These are phyloP conservation scores for Melolontha melolontha DNA, from an alignment of 2,888 invertebrate genomes.

Conservation along the genomic window DNA sequence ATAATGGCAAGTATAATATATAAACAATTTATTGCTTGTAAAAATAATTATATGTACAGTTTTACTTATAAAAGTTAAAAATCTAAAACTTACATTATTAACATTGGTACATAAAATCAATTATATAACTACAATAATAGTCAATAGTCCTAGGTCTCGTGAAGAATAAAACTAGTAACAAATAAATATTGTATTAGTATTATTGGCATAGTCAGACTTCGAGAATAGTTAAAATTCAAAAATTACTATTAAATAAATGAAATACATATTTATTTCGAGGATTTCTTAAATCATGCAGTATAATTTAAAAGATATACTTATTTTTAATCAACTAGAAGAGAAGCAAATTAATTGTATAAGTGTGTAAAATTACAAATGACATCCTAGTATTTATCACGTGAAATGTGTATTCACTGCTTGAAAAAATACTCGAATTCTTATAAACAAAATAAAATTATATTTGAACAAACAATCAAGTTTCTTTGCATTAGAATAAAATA, in stretches of 20 bases:
- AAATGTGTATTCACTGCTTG: too few species aligned
- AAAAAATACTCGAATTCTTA: too few species aligned
- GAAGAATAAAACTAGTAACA: slow-evolving; percentile 28
- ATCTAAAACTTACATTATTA: slow-evolving; percentile 38
- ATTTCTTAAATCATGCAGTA: background rate
- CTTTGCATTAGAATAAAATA: too few species aligned
- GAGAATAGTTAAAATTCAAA: slow-evolving; percentile 28
- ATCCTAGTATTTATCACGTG: too few species aligned
- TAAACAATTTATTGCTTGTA: slow-evolving; percentile 39
- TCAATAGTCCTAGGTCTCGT: slow-evolving; percentile 1
- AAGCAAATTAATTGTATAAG: too few species aligned
- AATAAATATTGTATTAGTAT: slow-evolving; percentile 37
- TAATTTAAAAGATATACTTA: too few species aligned
- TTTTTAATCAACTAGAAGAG: too few species aligned
- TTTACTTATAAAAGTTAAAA: slow-evolving; percentile 36
- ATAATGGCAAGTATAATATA: slow-evolving; percentile 33
- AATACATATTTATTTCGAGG: background rate
- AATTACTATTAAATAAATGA: slow-evolving; percentile 18
- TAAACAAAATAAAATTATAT: too few species aligned
- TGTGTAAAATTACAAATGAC: too few species aligned
- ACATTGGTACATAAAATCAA: slow-evolving; percentile 43
- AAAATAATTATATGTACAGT: slow-evolving; percentile 34
- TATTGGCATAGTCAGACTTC: slow-evolving; percentile 37
- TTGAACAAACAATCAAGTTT: too few species aligned
- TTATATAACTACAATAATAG: slow-evolving; percentile 19